Conservation (phyloP, 2,888 invertebrate genomes). For the Chymomyza caudatula region DNA sequence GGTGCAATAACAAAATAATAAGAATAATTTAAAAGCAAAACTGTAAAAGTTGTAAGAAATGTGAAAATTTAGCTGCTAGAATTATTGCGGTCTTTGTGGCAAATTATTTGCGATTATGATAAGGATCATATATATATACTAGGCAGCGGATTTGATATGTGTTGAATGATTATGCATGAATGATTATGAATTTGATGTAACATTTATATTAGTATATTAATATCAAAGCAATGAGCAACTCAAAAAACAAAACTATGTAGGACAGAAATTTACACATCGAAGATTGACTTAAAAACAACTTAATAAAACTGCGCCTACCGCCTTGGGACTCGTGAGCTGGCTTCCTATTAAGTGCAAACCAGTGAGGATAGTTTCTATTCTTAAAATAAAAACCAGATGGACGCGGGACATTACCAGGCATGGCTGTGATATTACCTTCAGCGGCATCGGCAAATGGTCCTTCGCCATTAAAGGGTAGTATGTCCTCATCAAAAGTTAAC, state of each 20-base stretch:
- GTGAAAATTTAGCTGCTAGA: slow-evolving; percentile 1
- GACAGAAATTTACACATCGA: too few relatives aligned
- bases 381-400: slow-evolving; percentile 37
- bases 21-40: slow-evolving; percentile 1
- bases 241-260: too few relatives aligned
- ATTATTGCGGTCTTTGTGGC: slow-evolving; percentile 4
- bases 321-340: too few relatives aligned
- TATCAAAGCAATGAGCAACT: too few relatives aligned
- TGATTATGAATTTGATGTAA: too few relatives aligned
- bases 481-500: slow-evolving; percentile 49
- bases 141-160: too few relatives aligned
- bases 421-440: slow-evolving; percentile 15
- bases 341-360: slow-evolving; percentile 32
- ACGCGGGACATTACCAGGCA: slow-evolving; percentile 40
- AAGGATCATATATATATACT: too few relatives aligned
- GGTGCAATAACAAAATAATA: slow-evolving; percentile 4
- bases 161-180: too few relatives aligned
- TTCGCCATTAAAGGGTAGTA: slow-evolving; percentile 37
- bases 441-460: slow-evolving; percentile 26
- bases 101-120: background rate
- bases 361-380: background rate
- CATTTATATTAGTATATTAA: too few relatives aligned
- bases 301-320: too few relatives aligned
- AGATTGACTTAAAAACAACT: too few relatives aligned
- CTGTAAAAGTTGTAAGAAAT: background rate